phyloP scores from a whole-genome alignment of 1,140 invertebrate genomes.

The Helicoverpa armigera region DNA sequence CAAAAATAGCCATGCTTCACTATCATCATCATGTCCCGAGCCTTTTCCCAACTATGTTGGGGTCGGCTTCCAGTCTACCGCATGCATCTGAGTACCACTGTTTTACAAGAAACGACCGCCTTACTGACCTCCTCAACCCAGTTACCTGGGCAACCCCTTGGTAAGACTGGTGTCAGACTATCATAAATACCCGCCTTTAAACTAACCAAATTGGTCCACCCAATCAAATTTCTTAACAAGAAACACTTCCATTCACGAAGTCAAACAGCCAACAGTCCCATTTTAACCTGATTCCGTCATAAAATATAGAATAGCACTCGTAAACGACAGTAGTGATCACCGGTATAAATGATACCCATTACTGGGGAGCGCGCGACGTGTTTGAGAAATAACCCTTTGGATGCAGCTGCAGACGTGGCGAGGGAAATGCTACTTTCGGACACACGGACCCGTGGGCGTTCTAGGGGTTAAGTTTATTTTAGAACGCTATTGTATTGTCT shows the following conservation, averaged over 20 bases:
- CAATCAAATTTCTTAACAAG: background rate
- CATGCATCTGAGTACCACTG: background rate
- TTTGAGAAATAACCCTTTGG: constrained; percentile 75
- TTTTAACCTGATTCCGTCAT: constrained; percentile 48
- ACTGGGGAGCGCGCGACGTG: constrained; percentile 55
- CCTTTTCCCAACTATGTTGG: too few relatives aligned
- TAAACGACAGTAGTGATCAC: constrained; percentile 67
- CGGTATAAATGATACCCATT: constrained; percentile 72
- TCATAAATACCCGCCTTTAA: background rate
- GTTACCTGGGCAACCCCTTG: too few relatives aligned
- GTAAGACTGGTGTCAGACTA: too few relatives aligned
- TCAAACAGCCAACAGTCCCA: background rate
- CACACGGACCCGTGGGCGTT: constrained; percentile 27
- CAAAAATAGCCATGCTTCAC: too few relatives aligned
- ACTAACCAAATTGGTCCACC: background rate
- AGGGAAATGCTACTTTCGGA: constrained; percentile 57
- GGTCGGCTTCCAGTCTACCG: too few relatives aligned
- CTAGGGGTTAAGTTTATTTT: constrained; percentile 7
- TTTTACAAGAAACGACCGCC: too few relatives aligned
- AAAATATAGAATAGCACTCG: constrained; percentile 61
- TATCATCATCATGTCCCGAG: too few relatives aligned
- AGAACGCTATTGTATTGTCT: background rate
- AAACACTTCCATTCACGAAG: background rate
- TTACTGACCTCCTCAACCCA: too few relatives aligned
- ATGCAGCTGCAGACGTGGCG: constrained; percentile 68